Percentiles rank a stretch among this genome's conserved stretches.
Evolutionary conservation across 53 echinoderm and acorn worm species (phyloP).

Genomic region (Astropecten irregularis): DNA sequence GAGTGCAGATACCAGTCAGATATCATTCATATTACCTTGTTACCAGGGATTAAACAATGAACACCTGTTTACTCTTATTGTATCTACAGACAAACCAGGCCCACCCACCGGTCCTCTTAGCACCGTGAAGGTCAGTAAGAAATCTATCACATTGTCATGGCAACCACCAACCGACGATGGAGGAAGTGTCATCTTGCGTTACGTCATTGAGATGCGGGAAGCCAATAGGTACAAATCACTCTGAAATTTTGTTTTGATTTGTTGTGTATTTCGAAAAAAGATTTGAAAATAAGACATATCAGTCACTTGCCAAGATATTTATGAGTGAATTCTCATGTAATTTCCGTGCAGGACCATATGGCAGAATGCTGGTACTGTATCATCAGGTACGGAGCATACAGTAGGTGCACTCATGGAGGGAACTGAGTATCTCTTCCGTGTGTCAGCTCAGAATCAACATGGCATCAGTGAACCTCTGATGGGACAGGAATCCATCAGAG

Average conservation of each 20-base stretch:
- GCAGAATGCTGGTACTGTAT: conserved; percentile 78
- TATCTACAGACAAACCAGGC: conserved; percentile 93
- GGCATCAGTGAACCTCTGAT: conserved; percentile 85
- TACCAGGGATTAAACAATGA: too few relatives aligned
- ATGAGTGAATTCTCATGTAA: too few relatives aligned
- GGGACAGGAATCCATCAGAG: conserved; percentile 84
- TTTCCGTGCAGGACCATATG: conserved; percentile 68
- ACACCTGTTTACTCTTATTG: too few relatives aligned
- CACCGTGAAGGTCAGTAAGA: conserved; percentile 76
- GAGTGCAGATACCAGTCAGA: too few relatives aligned
- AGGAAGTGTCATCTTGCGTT: conserved; percentile 77
- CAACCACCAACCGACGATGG: conserved; percentile 84
- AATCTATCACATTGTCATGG: conserved; percentile 84
- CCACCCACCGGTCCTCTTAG: conserved; percentile 83
- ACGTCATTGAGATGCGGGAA: conserved; percentile 87
- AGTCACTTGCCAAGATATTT: too few relatives aligned
- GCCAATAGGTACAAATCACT: conserved; percentile 53
- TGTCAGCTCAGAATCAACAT: conserved; percentile 87
- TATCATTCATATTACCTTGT: too few relatives aligned
- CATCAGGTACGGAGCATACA: conserved; percentile 68
- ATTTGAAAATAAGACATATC: too few relatives aligned
- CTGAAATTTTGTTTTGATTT: too few relatives aligned
- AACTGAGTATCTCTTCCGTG: conserved; percentile 76
- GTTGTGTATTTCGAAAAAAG: too few relatives aligned
- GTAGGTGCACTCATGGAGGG: conserved; percentile 70